Evolutionary conservation across 1,140 invertebrate genomes (phyloP), one percentile per base, ranked within the genome.

Genomic region (Coelopa frigida): DNA sequence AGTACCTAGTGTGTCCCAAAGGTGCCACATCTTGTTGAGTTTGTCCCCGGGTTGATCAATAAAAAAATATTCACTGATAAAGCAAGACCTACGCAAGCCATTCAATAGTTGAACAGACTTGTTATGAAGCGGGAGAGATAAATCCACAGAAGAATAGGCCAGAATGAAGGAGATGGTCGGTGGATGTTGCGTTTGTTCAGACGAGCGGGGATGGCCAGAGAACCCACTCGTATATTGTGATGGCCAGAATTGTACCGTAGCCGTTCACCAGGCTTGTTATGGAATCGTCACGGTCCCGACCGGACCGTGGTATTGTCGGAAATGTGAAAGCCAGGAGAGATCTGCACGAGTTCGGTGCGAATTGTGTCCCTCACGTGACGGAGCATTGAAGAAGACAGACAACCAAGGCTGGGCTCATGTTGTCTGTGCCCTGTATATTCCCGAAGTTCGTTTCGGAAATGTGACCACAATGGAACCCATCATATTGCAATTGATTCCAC

Each of bases 151-250:
- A n/a, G n/a, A n/a, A n/a, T n/a, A 31, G 48, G 42, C 51, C 51
- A 50, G 61, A 45, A 68, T 68, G 65, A 93, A 92, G 85, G 93
- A 96, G 78, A 96, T 97, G 93, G 85, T 97, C 78, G 94, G 94
- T 73, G 94, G 94, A 63, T 98, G 95, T 80, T 97, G 93, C 80
- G 94, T 98, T 71, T 98, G 94, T 84, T 94, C 93, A 59, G 94
- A 98, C 75, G 94, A 98, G 80, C 84, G 89, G 74, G 94, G 94
- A 64, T 98, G 91, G 91, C 82, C 88, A 42, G 94, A 98, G 75
- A 98, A 98, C 81, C 94, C 94, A 53, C 78, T 98, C 58, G 94
- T 98, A 54, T 98, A 98, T 73, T 98, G 95, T 74, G 95, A 98
- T 80, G 95, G 95, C 58, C 85, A 89, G 70, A 90, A 89, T 47